Base-by-base conservation (phyloP, 2,888 invertebrate genomes). In the Capitulum mitella region DNA sequence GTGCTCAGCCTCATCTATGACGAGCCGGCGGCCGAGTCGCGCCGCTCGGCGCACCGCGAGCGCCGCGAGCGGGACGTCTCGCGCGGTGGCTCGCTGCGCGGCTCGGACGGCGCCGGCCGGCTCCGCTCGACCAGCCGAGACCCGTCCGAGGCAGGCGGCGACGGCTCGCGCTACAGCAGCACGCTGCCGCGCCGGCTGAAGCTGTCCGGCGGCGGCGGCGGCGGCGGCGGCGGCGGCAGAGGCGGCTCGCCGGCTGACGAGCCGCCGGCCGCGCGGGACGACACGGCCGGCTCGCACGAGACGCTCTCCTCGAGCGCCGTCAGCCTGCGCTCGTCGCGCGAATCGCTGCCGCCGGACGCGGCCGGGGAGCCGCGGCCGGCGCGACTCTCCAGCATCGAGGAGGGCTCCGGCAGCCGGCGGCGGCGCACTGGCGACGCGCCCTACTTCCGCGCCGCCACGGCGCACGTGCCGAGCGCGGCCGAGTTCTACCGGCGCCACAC, bases 291-390 rank as follows among this genome's bases (percentile, higher is more conserved):
- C 37, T 70, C 70, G 8, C 22, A 34, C 26, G 40, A 70, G 40
- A 37, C 70, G 40, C 70, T 70, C 70, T 70, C 70, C 37, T 70
- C 70, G 26, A 70, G 70, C n/a, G 40, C 37, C 70, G 70, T 40
- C 37, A 70, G 70, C 40, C 70, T 70, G 70, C 70, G 70, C 70
- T 70, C 70, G 70, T 70, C 70, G 70, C 70, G 70, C 40, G 70
- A 70, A 40, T 70, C 70, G 22, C 70, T 70, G 26, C 70, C 70
- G 70, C 40, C 70, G 19, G 70, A 70, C 70, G 16, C 70, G 37
- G 40, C 37, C 40, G 43, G 43, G 6, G 70, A 70, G 70, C 26
- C 70, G 70, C 70, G 40, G 37, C 40, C 70, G 8, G 37, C 26
- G 6, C 37, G 58, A 1, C 58, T 58, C 58, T 58, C 58, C 58